Conservation (phyloP, 2,888 invertebrate species). For the Nomada goodeniana region DNA sequence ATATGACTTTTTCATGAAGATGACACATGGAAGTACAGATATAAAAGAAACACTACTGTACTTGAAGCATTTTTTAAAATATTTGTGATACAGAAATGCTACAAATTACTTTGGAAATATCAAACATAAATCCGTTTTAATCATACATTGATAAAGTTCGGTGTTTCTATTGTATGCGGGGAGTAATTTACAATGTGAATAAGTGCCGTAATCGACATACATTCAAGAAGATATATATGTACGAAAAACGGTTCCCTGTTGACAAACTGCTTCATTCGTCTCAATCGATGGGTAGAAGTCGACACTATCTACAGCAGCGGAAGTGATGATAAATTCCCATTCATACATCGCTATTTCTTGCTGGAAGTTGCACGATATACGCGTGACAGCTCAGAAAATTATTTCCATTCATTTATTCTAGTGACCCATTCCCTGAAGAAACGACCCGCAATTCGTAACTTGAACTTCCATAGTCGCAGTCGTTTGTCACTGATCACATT, state of each 20-base stretch:
- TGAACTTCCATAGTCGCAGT: background rate
- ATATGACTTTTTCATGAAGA: too few relatives aligned
- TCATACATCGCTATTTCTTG: constrained; percentile 23
- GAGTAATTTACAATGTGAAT: background rate
- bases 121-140: too few relatives aligned
- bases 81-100: too few relatives aligned
- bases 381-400: constrained; percentile 23
- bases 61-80: too few relatives aligned
- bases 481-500: background rate
- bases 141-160: too few relatives aligned
- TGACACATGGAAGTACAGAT: too few relatives aligned
- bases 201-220: background rate
- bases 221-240: constrained; percentile 2
- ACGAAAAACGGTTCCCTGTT: constrained; percentile 38
- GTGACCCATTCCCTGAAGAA: background rate
- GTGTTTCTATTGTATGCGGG: too few relatives aligned
- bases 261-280: constrained; percentile 62
- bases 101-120: too few relatives aligned
- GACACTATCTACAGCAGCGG: constrained; percentile 42
- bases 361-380: background rate
- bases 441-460: constrained; percentile 5
- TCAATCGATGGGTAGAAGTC: constrained; percentile 58
- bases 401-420: constrained; percentile 31
- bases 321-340: constrained; percentile 55
- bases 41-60: too few relatives aligned